Evolutionary conservation across 2,797 vertebrate species (phyloP), one percentile per base, ranked within the genome.

Genomic region (Galagoides demidoff): DNA sequence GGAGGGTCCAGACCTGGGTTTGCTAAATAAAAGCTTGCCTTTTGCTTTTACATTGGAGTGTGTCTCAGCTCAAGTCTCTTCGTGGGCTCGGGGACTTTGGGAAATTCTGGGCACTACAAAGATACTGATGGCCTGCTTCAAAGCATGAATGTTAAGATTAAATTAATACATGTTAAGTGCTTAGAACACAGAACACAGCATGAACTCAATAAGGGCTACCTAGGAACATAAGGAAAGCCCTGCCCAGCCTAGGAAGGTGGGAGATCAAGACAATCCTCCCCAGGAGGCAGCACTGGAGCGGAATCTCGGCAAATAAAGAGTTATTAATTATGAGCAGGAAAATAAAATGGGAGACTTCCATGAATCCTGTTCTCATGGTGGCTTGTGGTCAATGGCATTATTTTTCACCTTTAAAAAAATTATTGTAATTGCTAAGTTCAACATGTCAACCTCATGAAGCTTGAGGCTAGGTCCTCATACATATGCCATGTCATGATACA

Each of bases 131-230:
- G 66, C 10, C 39, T 37, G 23, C 52, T 43, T 31, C 14, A 1
- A 0, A 13, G 59, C 2, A 45, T 0, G 16, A 3, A 55, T 0
- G 2, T 13, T 13, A 23, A 64, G 55, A 1, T 34, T 52, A 39
- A 43, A 34, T 11, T 52, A 6, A 7, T 2, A 43, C 29, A 6
- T 7, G 4, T 14, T 43, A 64, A 78, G 79, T 3, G 1, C 52
- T 84, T 4, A 19, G 91, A 77, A 92, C 78, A 52, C 20, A 45
- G 5, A 77, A 92, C 78, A 52, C 20, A 45, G 5, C 1, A 9
- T 2, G 4, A 39, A 14, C 25, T 20, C 17, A 4, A 4, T 1
- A 1, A 45, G 29, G n/a, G 49, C 6, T 27, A 14, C 0, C 0
- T 1, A 7, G n/a, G 45, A 17, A 3, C 12, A 0, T 8, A 4